Base-by-base conservation (phyloP, 2,797 vertebrate genomes). In the Decapterus maruadsi region DNA sequence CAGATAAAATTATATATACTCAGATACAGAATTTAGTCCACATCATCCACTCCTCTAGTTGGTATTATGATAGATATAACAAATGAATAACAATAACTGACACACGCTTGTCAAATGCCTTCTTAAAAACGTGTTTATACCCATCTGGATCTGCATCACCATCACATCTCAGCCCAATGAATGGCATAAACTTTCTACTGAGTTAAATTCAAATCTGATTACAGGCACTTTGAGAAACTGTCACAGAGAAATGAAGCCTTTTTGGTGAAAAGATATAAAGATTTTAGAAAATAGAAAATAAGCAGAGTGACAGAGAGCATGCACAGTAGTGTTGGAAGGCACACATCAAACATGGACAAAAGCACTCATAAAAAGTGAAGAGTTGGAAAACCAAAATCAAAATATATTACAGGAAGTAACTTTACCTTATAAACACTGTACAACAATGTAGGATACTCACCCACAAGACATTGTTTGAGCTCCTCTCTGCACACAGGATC, bases 401-500 rank as follows among this genome's bases (percentile, higher is more conserved):
- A 26, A 8, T 26, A 63, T 0, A 1, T n/a, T 22, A 57, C 20
- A 45, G 34, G 2, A 75, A 45, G 29, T 17, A 16, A 13, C 53
- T 62, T 60, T 14, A 19, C 6, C 19, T 31, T 6, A 55, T 20
- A 8, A 69, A 68, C 8, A 57, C 2, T 5, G 1, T 34, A 42
- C 9, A 38, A 31, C 42, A 54, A 75, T 20, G n/a, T 0, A 63
- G 55, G 9, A 56, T 36, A 82, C 90, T 92, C 68, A 93, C 93
- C 84, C 1, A 69, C 45, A 77, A 46, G 82, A 58, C 92, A 92
- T 93, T 3, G 36, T 57, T 1, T 16, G 11, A 34, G 13, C 68
- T 60, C 26, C 42, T 22, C 51, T 80, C 26, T 38, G 68, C 45
- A 59, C 46, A 26, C 8, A 2, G 38, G 51, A 11, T 76, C 60